Base-by-base conservation (phyloP, 2,888 invertebrate genomes). In the Aelia acuminata region DNA sequence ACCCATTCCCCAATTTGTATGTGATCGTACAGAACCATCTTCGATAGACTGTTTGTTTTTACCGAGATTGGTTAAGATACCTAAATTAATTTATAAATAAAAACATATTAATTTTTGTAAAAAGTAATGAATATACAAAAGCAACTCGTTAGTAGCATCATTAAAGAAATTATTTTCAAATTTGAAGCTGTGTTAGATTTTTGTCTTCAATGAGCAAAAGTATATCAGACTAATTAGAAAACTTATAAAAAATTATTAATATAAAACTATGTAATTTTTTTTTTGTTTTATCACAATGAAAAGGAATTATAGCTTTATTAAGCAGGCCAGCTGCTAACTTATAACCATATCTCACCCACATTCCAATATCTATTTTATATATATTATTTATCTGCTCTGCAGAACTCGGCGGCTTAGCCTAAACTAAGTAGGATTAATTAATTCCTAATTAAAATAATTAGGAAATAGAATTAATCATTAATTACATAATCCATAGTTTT, bases 401-500 rank as follows among this genome's bases (percentile, higher is more conserved):
- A 47, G 39, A 43, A 80, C n/a, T 80, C 80, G 13, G 43, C 7
- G 20, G 80, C 80, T 80, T 80, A 15, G 80, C 80, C 43, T 80
- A 80, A n/a, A n/a, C 35, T 85, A 84, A n/a, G n/a, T n/a, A n/a
- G n/a, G n/a, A n/a, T n/a, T n/a, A n/a, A n/a, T n/a, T n/a, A n/a
- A n/a, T n/a, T n/a, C n/a, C n/a, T n/a, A n/a, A n/a, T n/a, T n/a
- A n/a, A 49, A 22, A 49, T 49, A 84, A 35, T 84, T 50, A 87
- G 20, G 3, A 47, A 49, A 49, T 31, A 70, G 15, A 48, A 87
- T n/a, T 87, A 87, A 39, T 87, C 87, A 84, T 48, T 35, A 31
- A 49, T 70, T 50, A 80, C 84, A 49, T 96, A 97, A 93, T 97
- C 97, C 98, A 99, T 98, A 88, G 97, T 98, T 94, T 99, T 99